A percentile compares a stretch with the other conserved stretches of the same genome.
Conservation (phyloP, 2,888 invertebrate species). For the Brenthis daphne region DNA sequence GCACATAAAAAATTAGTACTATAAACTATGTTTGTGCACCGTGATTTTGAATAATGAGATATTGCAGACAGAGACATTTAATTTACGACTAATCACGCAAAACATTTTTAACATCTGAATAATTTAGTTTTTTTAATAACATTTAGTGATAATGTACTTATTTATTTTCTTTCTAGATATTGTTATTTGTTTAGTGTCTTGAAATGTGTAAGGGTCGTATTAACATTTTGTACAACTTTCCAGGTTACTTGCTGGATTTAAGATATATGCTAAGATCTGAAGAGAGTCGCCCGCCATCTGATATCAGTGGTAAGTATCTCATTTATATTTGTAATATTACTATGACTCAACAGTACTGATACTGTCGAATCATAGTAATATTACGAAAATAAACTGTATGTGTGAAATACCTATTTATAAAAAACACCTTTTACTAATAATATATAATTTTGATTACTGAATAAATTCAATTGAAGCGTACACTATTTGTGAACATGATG, state of each 20-base stretch:
- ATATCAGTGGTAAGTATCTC: conserved; percentile 58
- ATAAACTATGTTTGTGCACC: conserved; percentile 15
- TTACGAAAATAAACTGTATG: no score
- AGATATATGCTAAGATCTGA: conserved; percentile 68
- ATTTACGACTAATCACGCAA: conserved; percentile 12
- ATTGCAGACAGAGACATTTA: conserved; percentile 19
- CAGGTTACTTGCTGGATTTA: conserved; percentile 79
- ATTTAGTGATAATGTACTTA: neutral
- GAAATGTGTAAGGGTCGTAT: neutral
- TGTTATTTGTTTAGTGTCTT: neutral
- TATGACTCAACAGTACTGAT: no score
- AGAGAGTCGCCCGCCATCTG: conserved; percentile 48
- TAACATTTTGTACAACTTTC: conserved; percentile 43
- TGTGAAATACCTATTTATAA: no score
- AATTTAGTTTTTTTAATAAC: neutral
- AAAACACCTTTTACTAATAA: no score
- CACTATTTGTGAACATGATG: no score
- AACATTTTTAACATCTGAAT: neutral
- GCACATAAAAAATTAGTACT: neutral
- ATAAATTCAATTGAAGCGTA: no score
- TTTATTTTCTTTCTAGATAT: neutral
- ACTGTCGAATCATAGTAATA: no score
- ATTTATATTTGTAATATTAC: conserved; percentile 7
- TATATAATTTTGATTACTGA: no score
- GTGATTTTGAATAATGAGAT: conserved; percentile 28